Conservation (phyloP, 2,797 vertebrate species). For the Scolopax bukidnonensis region DNA sequence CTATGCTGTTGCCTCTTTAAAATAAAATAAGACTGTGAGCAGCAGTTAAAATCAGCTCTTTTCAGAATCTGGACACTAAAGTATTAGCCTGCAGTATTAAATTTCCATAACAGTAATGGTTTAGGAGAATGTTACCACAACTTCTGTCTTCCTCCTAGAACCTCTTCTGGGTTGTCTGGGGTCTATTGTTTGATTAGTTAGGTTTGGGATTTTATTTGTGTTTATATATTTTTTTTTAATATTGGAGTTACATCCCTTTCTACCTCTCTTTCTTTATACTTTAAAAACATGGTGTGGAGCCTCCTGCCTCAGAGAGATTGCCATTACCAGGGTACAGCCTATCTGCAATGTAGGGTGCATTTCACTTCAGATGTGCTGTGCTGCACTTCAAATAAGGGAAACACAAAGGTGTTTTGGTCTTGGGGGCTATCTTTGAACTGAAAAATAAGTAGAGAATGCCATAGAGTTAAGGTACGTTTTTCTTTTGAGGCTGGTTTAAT, state of each 20-base stretch:
- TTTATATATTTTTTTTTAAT: not conserved
- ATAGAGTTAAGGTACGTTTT: not conserved
- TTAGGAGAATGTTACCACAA: not conserved
- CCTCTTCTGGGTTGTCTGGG: not conserved
- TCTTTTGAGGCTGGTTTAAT: not conserved
- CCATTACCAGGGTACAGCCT: not conserved
- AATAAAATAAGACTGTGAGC: not conserved
- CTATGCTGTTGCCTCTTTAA: not conserved
- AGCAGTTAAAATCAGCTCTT: not conserved
- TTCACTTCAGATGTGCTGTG: not conserved
- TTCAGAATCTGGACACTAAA: not conserved
- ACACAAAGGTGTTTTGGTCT: not conserved
- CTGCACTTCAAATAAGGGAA: not conserved
- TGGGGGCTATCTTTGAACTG: not conserved
- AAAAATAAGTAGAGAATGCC: not conserved
- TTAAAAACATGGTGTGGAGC: not conserved
- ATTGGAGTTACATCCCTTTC: not conserved
- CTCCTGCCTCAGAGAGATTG: not conserved
- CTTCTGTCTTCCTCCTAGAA: not conserved
- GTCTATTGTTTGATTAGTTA: not conserved
- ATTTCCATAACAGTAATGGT: not conserved
- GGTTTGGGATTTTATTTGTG: too few species aligned
- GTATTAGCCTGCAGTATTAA: not conserved
- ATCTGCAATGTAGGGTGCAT: not conserved
- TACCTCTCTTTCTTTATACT: not conserved